Evolutionary conservation across 2,888 invertebrate species (phyloP).

Genomic region (Melanostoma scalare): DNA sequence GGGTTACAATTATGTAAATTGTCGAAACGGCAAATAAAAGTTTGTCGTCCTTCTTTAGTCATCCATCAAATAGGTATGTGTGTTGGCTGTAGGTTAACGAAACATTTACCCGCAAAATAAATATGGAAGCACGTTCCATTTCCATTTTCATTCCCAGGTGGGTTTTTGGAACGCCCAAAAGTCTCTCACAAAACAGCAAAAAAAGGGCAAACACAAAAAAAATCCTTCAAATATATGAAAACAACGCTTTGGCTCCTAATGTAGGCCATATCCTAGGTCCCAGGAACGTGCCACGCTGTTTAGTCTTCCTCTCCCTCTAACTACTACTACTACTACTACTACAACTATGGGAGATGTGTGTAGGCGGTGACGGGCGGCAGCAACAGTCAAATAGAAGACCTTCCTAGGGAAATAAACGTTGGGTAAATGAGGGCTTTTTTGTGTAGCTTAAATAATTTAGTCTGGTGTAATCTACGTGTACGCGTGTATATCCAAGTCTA

Average conservation of each 20-base stretch:
- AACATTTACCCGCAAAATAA: conserved; percentile 36
- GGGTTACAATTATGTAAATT: conserved; percentile 56
- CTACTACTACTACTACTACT: not conserved
- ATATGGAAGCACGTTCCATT: conserved; percentile 61
- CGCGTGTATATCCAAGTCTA: conserved; percentile 36
- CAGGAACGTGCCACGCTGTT: conserved; percentile 55
- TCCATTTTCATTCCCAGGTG: conserved; percentile 27
- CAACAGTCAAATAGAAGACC: conserved; percentile 14
- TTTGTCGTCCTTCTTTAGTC: conserved; percentile 25
- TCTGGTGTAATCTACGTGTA: conserved; percentile 42
- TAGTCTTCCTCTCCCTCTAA: not conserved
- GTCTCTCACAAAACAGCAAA: not conserved
- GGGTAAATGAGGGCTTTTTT: conserved; percentile 37
- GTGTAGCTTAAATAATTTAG: conserved; percentile 60
- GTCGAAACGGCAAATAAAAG: conserved; percentile 54
- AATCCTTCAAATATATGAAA: not conserved
- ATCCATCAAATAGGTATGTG: not conserved
- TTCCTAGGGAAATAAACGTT: conserved; percentile 8
- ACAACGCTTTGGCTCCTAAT: conserved; percentile 48
- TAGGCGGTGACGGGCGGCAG: conserved; percentile 3
- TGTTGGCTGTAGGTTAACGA: too few species aligned
- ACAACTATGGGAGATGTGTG: conserved; percentile 5
- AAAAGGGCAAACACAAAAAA: not conserved
- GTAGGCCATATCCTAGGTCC: conserved; percentile 45
- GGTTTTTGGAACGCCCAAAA: not conserved